Conservation (phyloP, 2,888 invertebrate species). For the Drosophila sordidula region DNA sequence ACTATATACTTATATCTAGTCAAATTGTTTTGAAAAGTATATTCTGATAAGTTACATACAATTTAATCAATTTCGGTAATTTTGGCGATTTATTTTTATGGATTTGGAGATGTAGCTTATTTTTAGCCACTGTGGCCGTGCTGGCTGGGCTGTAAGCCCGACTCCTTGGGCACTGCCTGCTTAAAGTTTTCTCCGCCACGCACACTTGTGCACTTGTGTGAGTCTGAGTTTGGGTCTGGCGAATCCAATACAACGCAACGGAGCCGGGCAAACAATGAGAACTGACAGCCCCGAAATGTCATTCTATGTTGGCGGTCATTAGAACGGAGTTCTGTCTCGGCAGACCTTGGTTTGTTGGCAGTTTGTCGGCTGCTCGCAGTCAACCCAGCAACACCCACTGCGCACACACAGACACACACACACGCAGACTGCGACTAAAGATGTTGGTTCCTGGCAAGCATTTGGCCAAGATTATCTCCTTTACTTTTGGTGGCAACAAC, state of each 20-base stretch:
- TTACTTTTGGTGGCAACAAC: conserved; percentile 80
- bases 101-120: neutral
- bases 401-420: conserved; percentile 10
- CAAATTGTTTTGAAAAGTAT: too few species aligned
- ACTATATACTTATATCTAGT: too few species aligned
- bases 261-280: conserved; percentile 74
- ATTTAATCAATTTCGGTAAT: neutral
- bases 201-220: conserved; percentile 27
- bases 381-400: neutral
- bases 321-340: conserved; percentile 72
- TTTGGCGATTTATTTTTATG: neutral
- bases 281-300: conserved; percentile 81
- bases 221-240: conserved; percentile 28
- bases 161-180: conserved; percentile 67
- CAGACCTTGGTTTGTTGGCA: conserved; percentile 54
- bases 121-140: conserved; percentile 49
- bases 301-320: conserved; percentile 82
- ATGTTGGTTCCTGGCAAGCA: conserved; percentile 67
- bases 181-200: conserved; percentile 74
- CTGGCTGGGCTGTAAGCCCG: conserved; percentile 38
- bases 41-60: too few species aligned
- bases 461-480: conserved; percentile 79
- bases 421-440: conserved; percentile 39
- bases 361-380: conserved; percentile 49
- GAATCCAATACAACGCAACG: conserved; percentile 51